These are phyloP conservation scores for Metacarcinus magister DNA, from an alignment of 2,888 invertebrate species.

Conservation along the genomic window DNA sequence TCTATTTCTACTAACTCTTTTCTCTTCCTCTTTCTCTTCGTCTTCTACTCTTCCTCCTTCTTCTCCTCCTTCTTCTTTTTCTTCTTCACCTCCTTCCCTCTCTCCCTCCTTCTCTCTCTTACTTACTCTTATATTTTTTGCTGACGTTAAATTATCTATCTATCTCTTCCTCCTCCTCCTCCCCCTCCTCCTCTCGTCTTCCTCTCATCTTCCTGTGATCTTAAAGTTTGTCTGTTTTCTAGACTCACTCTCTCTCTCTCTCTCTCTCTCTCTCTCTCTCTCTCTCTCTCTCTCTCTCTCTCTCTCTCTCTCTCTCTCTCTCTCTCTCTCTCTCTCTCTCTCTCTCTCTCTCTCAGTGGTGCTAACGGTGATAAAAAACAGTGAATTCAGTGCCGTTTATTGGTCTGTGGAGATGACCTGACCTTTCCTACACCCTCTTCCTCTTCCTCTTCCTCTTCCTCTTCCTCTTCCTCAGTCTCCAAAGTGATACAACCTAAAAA, in stretches of 20 bases:
- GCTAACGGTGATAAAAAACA: neutral
- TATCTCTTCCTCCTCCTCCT: neutral
- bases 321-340: slow-evolving; percentile 48
- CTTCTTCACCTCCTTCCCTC: neutral
- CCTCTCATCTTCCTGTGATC: neutral
- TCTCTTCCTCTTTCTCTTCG: neutral
- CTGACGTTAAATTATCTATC: no score
- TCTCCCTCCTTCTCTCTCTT: neutral
- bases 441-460: neutral
- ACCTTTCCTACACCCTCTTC: neutral
- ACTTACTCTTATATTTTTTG: neutral
- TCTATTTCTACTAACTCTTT: neutral
- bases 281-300: neutral
- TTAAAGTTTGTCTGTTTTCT: no score
- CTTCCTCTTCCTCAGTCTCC: neutral
- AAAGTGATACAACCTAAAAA: neutral
- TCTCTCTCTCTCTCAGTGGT: neutral
- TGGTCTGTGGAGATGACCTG: neutral
- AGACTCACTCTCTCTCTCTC: no score
- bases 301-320: neutral
- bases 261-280: neutral
- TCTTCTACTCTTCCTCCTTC: neutral
- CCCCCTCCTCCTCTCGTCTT: neutral
- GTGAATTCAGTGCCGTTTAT: neutral
- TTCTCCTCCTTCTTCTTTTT: neutral